Base-by-base conservation (phyloP, 2,113 vertebrate genomes). In the Porphyrio hochstetteri region DNA sequence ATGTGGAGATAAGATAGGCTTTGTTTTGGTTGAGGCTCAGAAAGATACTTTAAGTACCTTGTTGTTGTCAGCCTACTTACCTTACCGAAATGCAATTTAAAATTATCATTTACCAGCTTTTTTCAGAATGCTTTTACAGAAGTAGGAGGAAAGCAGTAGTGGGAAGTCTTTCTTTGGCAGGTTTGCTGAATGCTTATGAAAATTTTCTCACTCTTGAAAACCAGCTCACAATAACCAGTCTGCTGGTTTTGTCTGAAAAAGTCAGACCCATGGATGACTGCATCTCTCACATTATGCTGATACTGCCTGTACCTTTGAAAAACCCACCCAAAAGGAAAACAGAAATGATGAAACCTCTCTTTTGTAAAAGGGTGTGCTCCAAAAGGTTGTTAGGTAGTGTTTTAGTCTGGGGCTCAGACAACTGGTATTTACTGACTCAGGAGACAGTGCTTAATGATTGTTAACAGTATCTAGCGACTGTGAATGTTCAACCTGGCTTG, bases 1-100 rank as follows among this genome's bases (percentile, higher is more conserved):
- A 96, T 93, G 77, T 55, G 70, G 9, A 72, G 92, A 94, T 92
- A 76, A 96, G 88, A 93, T 70, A 79, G 57, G 24, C 46, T 94
- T 79, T 89, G 70, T 94, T 95, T 96, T 93, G 57, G 69, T 92
- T 61, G 64, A 90, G 71, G 42, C 59, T 81, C 33, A 60, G 44
- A 65, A 91, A 86, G 69, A 65, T 76, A 76, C 81, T 82, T 85
- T 2, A 89, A 53, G 88, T 93, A 79, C 46, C 74, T 87, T 74
- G 21, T 64, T 81, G 64, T 55, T 81, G 60, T 69, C 65, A 87
- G 81, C 53, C 69, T 79, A 36, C 35, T 87, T 82, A 87, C 31
- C 35, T 38, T 52, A 48, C 81, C 28, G 35, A 82, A 78, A 71
- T 44, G 65, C 3, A 38, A 33, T 87, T 79, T 57, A 21, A 90